Conservation (phyloP, 2,113 vertebrate genomes). For the Anarrhichthys ocellatus region DNA sequence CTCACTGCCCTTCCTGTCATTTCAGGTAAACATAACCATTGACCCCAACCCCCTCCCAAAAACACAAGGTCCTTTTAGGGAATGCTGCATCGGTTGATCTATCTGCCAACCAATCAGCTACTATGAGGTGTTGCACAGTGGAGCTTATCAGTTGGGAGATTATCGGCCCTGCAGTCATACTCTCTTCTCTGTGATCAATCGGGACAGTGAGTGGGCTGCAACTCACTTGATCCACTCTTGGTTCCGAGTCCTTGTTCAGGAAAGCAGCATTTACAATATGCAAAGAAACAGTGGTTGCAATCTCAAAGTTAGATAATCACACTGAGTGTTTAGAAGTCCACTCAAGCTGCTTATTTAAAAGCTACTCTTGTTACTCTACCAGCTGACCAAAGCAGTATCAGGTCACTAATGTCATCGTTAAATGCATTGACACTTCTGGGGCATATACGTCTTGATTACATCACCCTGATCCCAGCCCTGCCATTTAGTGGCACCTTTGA, state of each 20-base stretch:
- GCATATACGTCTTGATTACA: not conserved
- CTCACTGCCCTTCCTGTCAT: not conserved
- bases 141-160: slow-evolving; percentile 38
- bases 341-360: not conserved
- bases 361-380: not conserved
- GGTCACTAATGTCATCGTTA: not conserved
- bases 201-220: not conserved
- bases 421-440: not conserved
- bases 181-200: slow-evolving; percentile 11
- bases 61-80: not conserved
- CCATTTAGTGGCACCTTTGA: not conserved
- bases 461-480: not conserved
- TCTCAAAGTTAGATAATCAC: not conserved
- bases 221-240: slow-evolving; percentile 18
- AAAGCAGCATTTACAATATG: not conserved
- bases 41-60: slow-evolving; percentile 14
- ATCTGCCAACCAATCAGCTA: slow-evolving; percentile 29
- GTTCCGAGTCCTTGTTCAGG: not conserved
- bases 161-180: not conserved
- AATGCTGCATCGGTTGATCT: slow-evolving; percentile 14
- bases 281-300: not conserved
- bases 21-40: slow-evolving; percentile 65
- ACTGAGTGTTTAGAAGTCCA: not conserved
- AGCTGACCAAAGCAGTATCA: not conserved
- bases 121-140: slow-evolving; percentile 47